These are phyloP conservation scores for Chiridota heheva DNA, from an alignment of 35 echinoderm and acorn worm species.

Conservation along the genomic window DNA sequence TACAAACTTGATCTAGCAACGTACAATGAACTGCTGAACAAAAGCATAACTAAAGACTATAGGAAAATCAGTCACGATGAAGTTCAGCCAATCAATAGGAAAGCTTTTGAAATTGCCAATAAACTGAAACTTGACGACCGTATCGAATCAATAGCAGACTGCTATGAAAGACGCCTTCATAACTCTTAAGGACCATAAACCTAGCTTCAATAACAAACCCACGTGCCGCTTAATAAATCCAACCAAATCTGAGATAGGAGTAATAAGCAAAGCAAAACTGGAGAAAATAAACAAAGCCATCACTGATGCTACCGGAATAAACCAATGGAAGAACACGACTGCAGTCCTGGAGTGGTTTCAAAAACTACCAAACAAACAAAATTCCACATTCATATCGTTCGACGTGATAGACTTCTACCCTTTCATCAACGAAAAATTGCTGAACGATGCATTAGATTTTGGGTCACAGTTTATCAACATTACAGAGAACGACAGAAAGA, in stretches of 20 bases:
- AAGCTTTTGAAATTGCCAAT: conserved; percentile 1
- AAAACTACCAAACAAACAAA: not conserved
- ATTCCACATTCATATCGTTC: not conserved
- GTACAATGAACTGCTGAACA: not conserved
- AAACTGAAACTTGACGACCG: not conserved
- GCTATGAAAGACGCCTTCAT: conserved; percentile 20
- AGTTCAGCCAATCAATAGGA: too few species aligned
- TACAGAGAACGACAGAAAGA: conserved; percentile 20
- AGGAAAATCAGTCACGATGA: not conserved
- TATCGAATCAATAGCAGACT: not conserved
- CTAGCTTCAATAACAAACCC: not conserved
- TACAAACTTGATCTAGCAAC: not conserved
- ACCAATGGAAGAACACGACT: conserved; percentile 31
- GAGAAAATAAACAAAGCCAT: conserved; percentile 27
- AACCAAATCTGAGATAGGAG: not conserved
- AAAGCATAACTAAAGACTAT: not conserved
- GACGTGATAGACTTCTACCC: conserved; percentile 33
- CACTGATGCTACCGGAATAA: not conserved
- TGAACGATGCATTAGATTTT: conserved; percentile 41
- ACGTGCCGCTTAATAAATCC: not conserved
- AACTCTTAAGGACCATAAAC: conserved; percentile 20
- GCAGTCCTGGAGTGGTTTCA: conserved; percentile 5
- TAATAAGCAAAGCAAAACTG: conserved; percentile 1
- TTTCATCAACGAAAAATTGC: conserved; percentile 22
- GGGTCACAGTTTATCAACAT: not conserved